Evolutionary conservation across 2,113 vertebrate genomes (phyloP).

Genomic region (Reinhardtius hippoglossoides): DNA sequence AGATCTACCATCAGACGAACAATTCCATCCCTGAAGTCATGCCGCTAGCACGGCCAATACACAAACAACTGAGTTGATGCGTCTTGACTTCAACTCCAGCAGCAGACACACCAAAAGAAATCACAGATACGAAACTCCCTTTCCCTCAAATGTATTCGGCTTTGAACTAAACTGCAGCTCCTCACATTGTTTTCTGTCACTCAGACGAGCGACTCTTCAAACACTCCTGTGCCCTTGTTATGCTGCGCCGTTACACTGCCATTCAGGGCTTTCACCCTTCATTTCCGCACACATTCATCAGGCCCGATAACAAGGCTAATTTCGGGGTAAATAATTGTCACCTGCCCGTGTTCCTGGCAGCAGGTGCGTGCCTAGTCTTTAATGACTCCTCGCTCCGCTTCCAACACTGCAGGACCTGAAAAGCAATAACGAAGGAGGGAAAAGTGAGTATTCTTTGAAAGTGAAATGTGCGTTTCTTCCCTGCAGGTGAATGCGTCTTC

Average conservation of each 20-base stretch:
- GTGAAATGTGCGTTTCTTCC: constrained; percentile 55
- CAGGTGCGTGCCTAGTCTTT: constrained; percentile 33
- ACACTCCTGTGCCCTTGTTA: constrained; percentile 26
- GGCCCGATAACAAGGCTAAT: constrained; percentile 62
- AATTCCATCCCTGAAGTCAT: not conserved
- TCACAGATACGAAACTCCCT: constrained; percentile 21
- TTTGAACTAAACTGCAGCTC: constrained; percentile 20
- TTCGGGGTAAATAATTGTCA: constrained; percentile 67
- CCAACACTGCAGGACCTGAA: constrained; percentile 49
- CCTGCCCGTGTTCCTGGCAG: constrained; percentile 44
- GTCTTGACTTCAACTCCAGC: constrained; percentile 20
- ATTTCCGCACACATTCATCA: constrained; percentile 66
- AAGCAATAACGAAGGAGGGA: constrained; percentile 33
- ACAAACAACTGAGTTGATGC: constrained; percentile 21
- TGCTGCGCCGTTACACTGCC: constrained; percentile 5
- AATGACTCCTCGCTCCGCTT: constrained; percentile 52
- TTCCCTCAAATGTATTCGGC: constrained; percentile 18
- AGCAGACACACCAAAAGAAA: constrained; percentile 27
- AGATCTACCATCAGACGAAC: not conserved
- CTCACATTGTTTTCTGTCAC: constrained; percentile 33
- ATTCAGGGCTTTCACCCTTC: constrained; percentile 53
- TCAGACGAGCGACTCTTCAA: constrained; percentile 33
- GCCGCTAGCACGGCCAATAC: not conserved
- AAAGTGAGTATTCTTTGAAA: constrained; percentile 70
- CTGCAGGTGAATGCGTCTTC: constrained; percentile 55